Evolutionary conservation across 2,888 invertebrate species (phyloP).

Genomic region (Xylophagus ater): DNA sequence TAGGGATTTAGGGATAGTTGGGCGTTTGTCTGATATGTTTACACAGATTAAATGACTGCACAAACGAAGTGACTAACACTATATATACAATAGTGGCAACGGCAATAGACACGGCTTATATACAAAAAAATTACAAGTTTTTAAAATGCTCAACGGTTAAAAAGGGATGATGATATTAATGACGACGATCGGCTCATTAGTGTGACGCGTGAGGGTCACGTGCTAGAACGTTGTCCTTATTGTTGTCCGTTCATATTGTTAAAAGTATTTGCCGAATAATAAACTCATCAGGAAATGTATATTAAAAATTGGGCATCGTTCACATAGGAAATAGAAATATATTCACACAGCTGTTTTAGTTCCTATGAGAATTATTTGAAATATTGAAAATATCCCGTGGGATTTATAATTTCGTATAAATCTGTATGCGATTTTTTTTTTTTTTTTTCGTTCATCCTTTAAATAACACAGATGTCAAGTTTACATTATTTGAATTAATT

Average conservation of each 20-base stretch:
- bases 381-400: too few species aligned
- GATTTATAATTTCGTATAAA: too few species aligned
- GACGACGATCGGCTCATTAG: too few species aligned
- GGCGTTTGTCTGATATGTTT: background rate
- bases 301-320: background rate
- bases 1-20: too few species aligned
- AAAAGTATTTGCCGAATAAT: too few species aligned
- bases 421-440: too few species aligned
- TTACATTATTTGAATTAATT: too few species aligned
- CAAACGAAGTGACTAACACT: too few species aligned
- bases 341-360: conserved; percentile 7
- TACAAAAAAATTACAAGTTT: conserved; percentile 1
- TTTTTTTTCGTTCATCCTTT: too few species aligned
- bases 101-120: background rate
- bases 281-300: conserved; percentile 6
- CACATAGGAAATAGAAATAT: conserved; percentile 9
- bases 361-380: conserved; percentile 8
- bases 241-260: conserved; percentile 6
- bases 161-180: conserved; percentile 8
- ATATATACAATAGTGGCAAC: too few species aligned
- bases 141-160: background rate
- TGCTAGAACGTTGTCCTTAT: conserved; percentile 6
- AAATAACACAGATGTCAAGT: too few species aligned
- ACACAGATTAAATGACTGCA: conserved; percentile 10
- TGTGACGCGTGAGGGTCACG: conserved; percentile 8